Base-by-base conservation (phyloP, 2,797 vertebrate genomes). In the Sciurus carolinensis region DNA sequence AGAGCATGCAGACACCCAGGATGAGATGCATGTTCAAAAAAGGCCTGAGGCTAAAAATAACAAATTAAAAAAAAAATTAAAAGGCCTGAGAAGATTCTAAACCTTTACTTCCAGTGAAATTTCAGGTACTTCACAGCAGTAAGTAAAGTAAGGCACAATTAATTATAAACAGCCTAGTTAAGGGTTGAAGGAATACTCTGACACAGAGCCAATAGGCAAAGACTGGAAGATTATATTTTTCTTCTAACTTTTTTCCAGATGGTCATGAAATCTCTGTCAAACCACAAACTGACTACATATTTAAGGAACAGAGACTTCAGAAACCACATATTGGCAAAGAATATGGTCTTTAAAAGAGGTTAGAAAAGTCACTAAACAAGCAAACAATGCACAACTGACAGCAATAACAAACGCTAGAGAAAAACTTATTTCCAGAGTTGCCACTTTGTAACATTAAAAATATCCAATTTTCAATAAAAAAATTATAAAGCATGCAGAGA, bases 201-300 rank as follows among this genome's bases (percentile, higher is more conserved):
- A 86, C 18, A 71, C 30, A 92, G 33, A 89, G n/a, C 4, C 69
- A 81, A 92, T 69, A 2, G 62, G 36, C 30, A 92, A 90, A 90
- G 42, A 22, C 59, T 44, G 28, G 24, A 2, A 39, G 4, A 76
- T 26, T 77, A 66, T 52, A 67, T 47, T n/a, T 96, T 93, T 59
- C 20, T 33, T 93, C 66, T 62, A 71, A 80, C 89, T 28, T 62
- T 90, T 62, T 30, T 50, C 2, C 42, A 83, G 7, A 22, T 1
- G 42, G 71, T 59, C 47, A 79, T 77, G n/a, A 91, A 93, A 83
- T 90, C 42, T 93, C 57, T 81, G 62, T 50, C 36, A 76, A 92
- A 81, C 7, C 44, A 89, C 12, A 73, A 86, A 24, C 57, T 83
- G 30, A 91, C 14, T 11, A 87, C 18, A 83, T 26, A 22, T n/a